Base-by-base conservation (phyloP, 2,797 vertebrate species). In the Fringilla coelebs region DNA sequence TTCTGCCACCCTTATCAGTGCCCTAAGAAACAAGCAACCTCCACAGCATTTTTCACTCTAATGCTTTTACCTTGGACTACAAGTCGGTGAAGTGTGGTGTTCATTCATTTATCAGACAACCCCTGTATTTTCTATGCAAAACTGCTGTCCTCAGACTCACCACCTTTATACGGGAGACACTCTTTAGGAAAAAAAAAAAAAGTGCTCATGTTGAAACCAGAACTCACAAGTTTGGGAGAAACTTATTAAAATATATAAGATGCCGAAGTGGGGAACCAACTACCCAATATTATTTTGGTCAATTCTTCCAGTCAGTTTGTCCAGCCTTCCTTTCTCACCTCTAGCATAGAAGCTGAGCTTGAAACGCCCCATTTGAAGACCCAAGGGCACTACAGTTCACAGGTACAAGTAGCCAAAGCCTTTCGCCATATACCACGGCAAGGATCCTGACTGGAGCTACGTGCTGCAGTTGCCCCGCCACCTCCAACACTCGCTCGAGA, bases 401-500 rank as follows among this genome's bases (percentile, higher is more conserved):
- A 41, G 61, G 15, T 21, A 10, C 29, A 51, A 29, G 75, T 11
- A 60, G 3, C 55, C 8, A 1, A 16, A 81, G 36, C 73, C 25
- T 73, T 60, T 73, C 51, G 5, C 9, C 68, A 5, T 11, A 2
- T 9, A 58, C 12, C 7, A 5, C 63, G 6, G 7, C n/a, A 26
- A 36, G 57, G 40, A 16, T n/a, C 28, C 25, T 4, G 65, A 14
- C 61, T 20, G 17, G 1, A 49, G 29, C 38, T 43, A 15, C 17
- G 0, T 0, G 17, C 21, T 22, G 17, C 36, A 1, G 4, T 9
- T 24, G 43, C 40, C 16, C 54, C 3, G 2, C n/a, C 45, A 63
- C 6, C 54, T 52, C 22, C 81, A 14, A 4, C 14, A 9, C n/a
- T 29, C 2, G 3, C 48, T 63, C 10, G 34, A 48, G 20, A 28